Evolutionary conservation across 2,113 vertebrate genomes (phyloP).

Genomic region (Patagioenas fasciata): DNA sequence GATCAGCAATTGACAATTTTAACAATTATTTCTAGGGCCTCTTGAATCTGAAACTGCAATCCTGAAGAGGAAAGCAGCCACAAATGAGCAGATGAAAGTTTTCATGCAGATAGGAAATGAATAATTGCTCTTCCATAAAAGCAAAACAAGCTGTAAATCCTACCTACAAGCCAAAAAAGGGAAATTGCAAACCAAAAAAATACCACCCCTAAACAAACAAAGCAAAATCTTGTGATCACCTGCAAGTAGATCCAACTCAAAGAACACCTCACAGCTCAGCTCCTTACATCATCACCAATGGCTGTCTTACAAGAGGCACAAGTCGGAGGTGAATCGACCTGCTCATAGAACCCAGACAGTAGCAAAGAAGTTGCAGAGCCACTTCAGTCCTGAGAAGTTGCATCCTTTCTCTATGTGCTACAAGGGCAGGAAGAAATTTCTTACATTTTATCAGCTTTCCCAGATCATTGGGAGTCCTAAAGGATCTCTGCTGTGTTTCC

Average conservation of each 20-base stretch:
- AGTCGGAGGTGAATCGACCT: neutral
- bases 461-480: neutral
- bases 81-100: neutral
- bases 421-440: neutral
- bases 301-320: neutral
- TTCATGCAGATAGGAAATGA: neutral
- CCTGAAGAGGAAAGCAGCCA: neutral
- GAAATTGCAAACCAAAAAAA: neutral
- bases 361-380: neutral
- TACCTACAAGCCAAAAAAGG: neutral
- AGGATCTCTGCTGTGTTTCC: neutral
- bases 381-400: neutral
- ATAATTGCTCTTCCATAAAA: neutral
- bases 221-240: neutral
- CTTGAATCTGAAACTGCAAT: neutral
- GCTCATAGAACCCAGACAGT: neutral
- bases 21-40: neutral
- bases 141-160: neutral
- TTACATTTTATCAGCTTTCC: neutral
- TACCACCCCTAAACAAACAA: neutral
- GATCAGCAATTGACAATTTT: neutral
- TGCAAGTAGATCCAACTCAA: neutral
- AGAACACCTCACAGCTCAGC: neutral
- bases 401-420: neutral
- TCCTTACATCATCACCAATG: neutral